Percentiles rank a stretch among this genome's conserved stretches.
Conservation (phyloP, 2,888 invertebrate genomes). For the Cinara cedri region DNA sequence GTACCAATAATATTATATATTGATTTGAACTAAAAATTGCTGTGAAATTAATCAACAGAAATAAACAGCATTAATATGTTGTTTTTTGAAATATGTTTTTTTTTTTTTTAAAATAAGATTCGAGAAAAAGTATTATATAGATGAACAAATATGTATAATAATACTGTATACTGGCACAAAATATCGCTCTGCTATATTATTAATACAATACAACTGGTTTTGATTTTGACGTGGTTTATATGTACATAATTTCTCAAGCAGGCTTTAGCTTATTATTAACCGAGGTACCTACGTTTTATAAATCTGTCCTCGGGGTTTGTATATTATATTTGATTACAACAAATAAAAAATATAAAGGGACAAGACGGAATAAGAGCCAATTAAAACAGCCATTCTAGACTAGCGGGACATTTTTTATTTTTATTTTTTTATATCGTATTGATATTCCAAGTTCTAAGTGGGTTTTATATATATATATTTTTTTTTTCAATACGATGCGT, state of each 20-base stretch:
- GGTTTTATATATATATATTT: constrained; percentile 17
- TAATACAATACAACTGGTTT: constrained; percentile 24
- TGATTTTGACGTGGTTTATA: background rate
- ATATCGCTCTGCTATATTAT: background rate
- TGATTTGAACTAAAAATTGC: too few relatives aligned
- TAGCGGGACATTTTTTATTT: constrained; percentile 50
- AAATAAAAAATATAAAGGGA: constrained; percentile 13
- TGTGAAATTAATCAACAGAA: too few relatives aligned
- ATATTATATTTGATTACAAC: constrained; percentile 21
- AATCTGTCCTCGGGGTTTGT: constrained; percentile 50
- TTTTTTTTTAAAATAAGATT: too few relatives aligned
- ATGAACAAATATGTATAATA: background rate
- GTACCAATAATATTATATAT: too few relatives aligned
- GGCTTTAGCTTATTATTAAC: constrained; percentile 40
- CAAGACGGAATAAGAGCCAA: constrained; percentile 45
- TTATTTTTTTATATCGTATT: constrained; percentile 21
- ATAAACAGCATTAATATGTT: too few relatives aligned
- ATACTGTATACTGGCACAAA: constrained; percentile 12
- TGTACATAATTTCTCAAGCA: constrained; percentile 3
- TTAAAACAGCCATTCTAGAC: constrained; percentile 49
- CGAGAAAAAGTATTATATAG: too few relatives aligned
- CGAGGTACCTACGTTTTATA: constrained; percentile 24
- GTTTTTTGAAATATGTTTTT: too few relatives aligned
- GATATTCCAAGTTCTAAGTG: constrained; percentile 43
- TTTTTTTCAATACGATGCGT: constrained; percentile 34